Evolutionary conservation across 2,888 invertebrate genomes (phyloP), one percentile per base, ranked within the genome.

Genomic region (Pachymerium ferrugineum): DNA sequence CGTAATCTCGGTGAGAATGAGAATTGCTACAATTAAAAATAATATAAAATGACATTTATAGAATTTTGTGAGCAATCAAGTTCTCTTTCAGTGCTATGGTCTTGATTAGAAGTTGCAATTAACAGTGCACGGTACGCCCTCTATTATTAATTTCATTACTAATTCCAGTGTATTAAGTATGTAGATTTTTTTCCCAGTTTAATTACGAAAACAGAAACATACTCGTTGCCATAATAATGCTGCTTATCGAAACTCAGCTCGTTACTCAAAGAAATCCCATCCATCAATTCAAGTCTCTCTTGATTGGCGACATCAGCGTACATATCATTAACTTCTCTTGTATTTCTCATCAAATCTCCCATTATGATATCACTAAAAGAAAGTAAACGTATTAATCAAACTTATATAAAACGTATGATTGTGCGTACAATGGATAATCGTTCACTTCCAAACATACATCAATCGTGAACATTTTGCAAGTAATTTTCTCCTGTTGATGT

Each of bases 381-480:
- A 38, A 54, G 8, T 31, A 38, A 22, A 47, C 10, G 38, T 10
- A 8, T 14, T 14, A 35, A 35, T 35, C 35, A 8, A 10, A 10
- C 8, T 14, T 35, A 35, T 35, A 10, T 10, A 10, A 14, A 35
- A 10, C 14, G 10, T 35, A 35, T 35, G 35, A 35, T 10, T 35
- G 35, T 74, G 85, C 89, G 87, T 84, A 91, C 91, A 88, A 87
- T 30, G 92, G 92, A 83, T 92, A 92, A 80, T 91, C 89, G 10
- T 86, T 86, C 25, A 88, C 86, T 76, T 89, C 88, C 72, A 92
- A 83, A 80, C 92, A 92, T 78, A 92, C 76, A 69, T 78, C 78
- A 71, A 77, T 77, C 1, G 79, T 80, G 33, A 78, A 78, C 16
- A 77, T 74, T 70, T 79, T 79, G 74, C 80, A 80, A 38, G 70